Base-by-base conservation (phyloP, 2,113 vertebrate genomes). In the Antechinus stuartii region DNA sequence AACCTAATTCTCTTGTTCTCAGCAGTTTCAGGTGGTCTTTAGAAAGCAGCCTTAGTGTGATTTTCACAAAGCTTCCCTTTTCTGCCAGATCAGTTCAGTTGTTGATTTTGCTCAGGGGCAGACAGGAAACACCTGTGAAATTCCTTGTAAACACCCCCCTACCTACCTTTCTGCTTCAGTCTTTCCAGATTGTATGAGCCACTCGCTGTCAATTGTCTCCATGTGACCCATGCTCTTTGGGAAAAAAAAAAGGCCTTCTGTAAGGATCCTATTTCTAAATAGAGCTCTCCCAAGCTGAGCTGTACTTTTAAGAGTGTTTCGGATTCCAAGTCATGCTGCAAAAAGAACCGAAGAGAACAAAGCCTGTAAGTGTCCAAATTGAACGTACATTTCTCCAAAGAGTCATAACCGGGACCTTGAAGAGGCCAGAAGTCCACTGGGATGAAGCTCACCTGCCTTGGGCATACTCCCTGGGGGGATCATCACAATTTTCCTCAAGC, bases 271-370 rank as follows among this genome's bases (percentile, higher is more conserved):
- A 30, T 90, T 55, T 92, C 95, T 53, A 27, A 35, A 92, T 55
- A 91, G 6, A 96, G 50, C 30, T 97, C 94, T 94, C 91, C 96
- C 55, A 95, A 42, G 19, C 68, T 54, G 57, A 92, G 89, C n/a
- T 96, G 92, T 54, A 92, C 55, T 95, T 94, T 93, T 42, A 97
- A 91, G n/a, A 96, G 91, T n/a, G 54, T 55, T 53, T 96, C 61
- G 25, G 54, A 95, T 55, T 93, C 94, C 52, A 92, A 61, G 22
- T 76, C 26, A 91, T 94, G 24, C 91, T 94, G 46, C 84, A 91
- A 56, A 55, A 90, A 90, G 92, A 92, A 53, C 9, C 8, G 12
- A 68, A 68, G 30, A 19, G 61, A 42, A 84, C n/a, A n/a, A 19
- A 42, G 68, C 7, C 30, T 42, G 19, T 42, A 23, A 84, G n/a